Percentiles rank a stretch among this genome's conserved stretches.
Evolutionary conservation across 2,888 invertebrate species (phyloP).

Genomic region (Cremastobaeus sp.): DNA sequence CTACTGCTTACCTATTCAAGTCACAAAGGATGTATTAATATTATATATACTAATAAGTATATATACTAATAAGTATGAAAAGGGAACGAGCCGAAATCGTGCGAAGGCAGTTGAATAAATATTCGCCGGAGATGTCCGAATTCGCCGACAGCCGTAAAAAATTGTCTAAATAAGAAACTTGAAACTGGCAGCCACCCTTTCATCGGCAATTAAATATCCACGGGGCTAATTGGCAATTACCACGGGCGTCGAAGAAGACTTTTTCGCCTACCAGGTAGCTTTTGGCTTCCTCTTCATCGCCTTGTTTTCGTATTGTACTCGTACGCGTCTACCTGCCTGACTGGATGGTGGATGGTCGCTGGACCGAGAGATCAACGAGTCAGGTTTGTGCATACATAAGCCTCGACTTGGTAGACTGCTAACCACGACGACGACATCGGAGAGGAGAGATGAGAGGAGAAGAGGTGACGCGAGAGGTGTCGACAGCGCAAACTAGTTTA

Average conservation of each 20-base stretch:
- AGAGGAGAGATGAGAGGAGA: slow-evolving; percentile 55
- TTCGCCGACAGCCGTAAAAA: slow-evolving; percentile 48
- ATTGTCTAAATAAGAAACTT: slow-evolving; percentile 49
- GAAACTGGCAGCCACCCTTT: slow-evolving; percentile 67
- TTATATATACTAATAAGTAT: too few species aligned
- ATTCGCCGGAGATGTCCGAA: slow-evolving; percentile 21
- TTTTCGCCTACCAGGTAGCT: slow-evolving; percentile 67
- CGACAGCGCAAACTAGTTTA: slow-evolving; percentile 79
- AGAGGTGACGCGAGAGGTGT: slow-evolving; percentile 70
- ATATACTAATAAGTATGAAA: slow-evolving; percentile 50
- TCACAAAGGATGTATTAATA: slow-evolving; percentile 32
- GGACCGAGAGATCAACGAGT: slow-evolving; percentile 61
- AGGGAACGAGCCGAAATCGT: slow-evolving; percentile 23
- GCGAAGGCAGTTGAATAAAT: slow-evolving; percentile 42
- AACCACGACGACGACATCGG: slow-evolving; percentile 55
- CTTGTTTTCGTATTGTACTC: slow-evolving; percentile 36
- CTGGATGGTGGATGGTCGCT: slow-evolving; percentile 58
- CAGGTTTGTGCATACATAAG: slow-evolving; percentile 60
- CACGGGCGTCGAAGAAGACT: slow-evolving; percentile 69
- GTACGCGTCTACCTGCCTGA: slow-evolving; percentile 61
- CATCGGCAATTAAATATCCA: slow-evolving; percentile 78
- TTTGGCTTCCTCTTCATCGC: slow-evolving; percentile 47
- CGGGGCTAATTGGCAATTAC: slow-evolving; percentile 78
- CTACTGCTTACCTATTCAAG: slow-evolving; percentile 22
- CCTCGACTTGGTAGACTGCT: slow-evolving; percentile 53